phyloP scores from a whole-genome alignment of 2,888 invertebrate genomes.

The Anaspis maculata region DNA sequence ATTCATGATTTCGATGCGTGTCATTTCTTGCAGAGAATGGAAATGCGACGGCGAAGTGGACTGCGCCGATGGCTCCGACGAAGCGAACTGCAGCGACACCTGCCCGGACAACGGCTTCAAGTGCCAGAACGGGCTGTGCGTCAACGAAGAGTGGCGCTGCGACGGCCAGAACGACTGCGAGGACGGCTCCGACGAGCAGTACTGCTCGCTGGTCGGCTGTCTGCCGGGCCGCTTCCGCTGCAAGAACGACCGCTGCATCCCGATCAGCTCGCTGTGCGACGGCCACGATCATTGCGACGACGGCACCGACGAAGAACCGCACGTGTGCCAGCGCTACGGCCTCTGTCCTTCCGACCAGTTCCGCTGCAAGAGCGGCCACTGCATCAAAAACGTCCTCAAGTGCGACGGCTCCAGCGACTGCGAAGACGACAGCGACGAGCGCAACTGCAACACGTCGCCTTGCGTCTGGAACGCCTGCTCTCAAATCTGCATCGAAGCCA shows the following conservation, averaged over 20 bases:
- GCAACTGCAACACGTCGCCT: conserved; percentile 27
- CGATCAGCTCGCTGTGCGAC: conserved; percentile 52
- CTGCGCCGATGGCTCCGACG: conserved; percentile 76
- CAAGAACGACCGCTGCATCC: conserved; percentile 38
- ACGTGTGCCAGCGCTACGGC: conserved; percentile 27
- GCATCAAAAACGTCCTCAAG: conserved; percentile 47
- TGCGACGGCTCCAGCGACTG: conserved; percentile 54
- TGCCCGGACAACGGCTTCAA: conserved; percentile 44
- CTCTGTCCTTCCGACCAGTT: conserved; percentile 38
- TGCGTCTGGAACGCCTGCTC: conserved; percentile 71
- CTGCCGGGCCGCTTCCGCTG: conserved; percentile 40
- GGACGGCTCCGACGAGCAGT: conserved; percentile 51
- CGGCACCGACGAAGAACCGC: conserved; percentile 58
- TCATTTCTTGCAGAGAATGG: too few species aligned
- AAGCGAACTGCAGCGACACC: conserved; percentile 58
- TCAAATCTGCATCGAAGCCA: conserved; percentile 63
- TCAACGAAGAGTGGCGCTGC: conserved; percentile 53
- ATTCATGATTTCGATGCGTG: too few species aligned
- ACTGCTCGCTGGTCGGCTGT: conserved; percentile 43
- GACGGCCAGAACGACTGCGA: conserved; percentile 57
- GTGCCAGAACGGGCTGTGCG: conserved; percentile 46
- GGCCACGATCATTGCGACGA: conserved; percentile 67
- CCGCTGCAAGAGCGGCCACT: conserved; percentile 45
- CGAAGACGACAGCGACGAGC: conserved; percentile 44
- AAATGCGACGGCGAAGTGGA: conserved; percentile 44